These are phyloP conservation scores for Pangasius sanitwongsei DNA, from an alignment of 2,797 vertebrate species.

Conservation along the genomic window DNA sequence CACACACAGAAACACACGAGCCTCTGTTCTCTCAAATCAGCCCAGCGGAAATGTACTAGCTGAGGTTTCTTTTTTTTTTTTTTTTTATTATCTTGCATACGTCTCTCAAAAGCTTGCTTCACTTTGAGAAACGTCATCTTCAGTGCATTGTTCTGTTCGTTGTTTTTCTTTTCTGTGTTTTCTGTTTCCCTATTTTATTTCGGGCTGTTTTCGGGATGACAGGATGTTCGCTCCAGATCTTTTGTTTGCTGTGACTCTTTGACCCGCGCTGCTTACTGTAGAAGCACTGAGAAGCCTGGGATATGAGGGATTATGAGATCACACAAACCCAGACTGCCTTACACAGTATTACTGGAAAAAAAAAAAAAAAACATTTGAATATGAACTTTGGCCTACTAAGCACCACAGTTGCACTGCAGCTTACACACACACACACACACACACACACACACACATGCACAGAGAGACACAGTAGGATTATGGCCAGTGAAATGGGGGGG, in stretches of 20 bases:
- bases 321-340: conserved; percentile 24
- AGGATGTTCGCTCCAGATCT: conserved; percentile 33
- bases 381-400: conserved; percentile 52
- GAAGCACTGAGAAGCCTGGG: conserved; percentile 20
- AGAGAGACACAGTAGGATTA: not conserved
- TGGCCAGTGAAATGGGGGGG: not conserved
- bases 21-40: not conserved
- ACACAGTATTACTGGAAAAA: not conserved
- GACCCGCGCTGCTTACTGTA: conserved; percentile 43
- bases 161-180: not conserved
- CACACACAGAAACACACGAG: conserved; percentile 43
- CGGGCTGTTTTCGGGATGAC: not conserved
- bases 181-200: conserved; percentile 19
- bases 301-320: conserved; percentile 47
- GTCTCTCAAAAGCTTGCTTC: not conserved
- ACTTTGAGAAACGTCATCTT: not conserved
- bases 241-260: conserved; percentile 46
- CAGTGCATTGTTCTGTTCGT: conserved; percentile 32
- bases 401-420: conserved; percentile 18
- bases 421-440: conserved; percentile 4
- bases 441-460: not conserved
- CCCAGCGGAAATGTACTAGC: not conserved
- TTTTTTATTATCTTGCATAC: too few relatives aligned
- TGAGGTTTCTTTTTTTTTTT: not conserved
- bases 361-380: conserved; percentile 3